Evolutionary conservation across 2,888 invertebrate genomes (phyloP), one percentile per base, ranked within the genome.

Genomic region (Eucera pruinosa): DNA sequence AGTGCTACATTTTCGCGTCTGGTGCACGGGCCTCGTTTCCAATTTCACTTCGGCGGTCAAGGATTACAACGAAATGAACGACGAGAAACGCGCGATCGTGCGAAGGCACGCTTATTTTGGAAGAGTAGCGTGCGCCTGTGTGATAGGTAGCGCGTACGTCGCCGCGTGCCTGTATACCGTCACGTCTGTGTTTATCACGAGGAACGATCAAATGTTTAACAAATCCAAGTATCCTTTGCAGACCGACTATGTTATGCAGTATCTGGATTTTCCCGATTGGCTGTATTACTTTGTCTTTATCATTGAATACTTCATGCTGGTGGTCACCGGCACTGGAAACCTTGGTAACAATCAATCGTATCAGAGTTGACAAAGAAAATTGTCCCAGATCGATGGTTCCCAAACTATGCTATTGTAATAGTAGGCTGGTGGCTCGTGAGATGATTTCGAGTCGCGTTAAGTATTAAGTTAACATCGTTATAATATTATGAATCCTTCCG

Each of bases 301-400:
- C 3, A 3, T 13, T 1, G 50, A 72, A n/a, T 68, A 45, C 18
- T 0, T 36, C 3, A 43, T 60, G 69, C 13, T 72, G 27, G 0
- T 68, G 13, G 13, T 69, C 9, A 60, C 50, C 7, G 13, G 50
- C 27, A 57, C n/a, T 2, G 58, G 69, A 20, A 72, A 72, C n/a
- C 23, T 54, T 6, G 72, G 72, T 72, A 72, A 43, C 13, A n/a
- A 45, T 54, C 33, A n/a, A n/a, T n/a, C n/a, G n/a, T n/a, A n/a
- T n/a, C n/a, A n/a, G n/a, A n/a, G n/a, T n/a, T n/a, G n/a, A n/a
- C n/a, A n/a, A n/a, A n/a, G n/a, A n/a, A n/a, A n/a, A n/a, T n/a
- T n/a, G n/a, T n/a, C n/a, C n/a, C n/a, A n/a, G n/a, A n/a, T n/a
- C n/a, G n/a, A n/a, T n/a, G n/a, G n/a, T n/a, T n/a, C n/a, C n/a